Evolutionary conservation across 2,113 vertebrate genomes (phyloP).

Genomic region (Meles meles): DNA sequence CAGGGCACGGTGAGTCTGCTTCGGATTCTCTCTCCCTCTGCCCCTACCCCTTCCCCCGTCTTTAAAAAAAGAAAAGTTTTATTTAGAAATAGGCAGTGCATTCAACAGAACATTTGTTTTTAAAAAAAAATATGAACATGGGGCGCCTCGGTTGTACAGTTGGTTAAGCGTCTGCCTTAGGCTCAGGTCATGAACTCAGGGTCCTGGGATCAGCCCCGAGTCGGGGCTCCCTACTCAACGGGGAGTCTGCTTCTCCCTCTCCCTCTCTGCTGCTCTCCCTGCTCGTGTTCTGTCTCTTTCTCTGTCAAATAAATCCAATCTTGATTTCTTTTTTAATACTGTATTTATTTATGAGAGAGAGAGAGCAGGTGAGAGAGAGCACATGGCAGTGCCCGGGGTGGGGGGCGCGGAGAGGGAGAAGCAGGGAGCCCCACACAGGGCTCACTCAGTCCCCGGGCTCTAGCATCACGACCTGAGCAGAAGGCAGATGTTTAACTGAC

Average conservation of each 20-base stretch:
- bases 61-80: neutral
- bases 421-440: no score
- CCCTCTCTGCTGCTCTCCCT: no score
- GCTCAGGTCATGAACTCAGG: neutral
- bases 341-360: no score
- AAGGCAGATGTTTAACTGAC: no score
- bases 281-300: no score
- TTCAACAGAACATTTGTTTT: neutral
- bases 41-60: neutral
- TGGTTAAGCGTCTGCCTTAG: neutral
- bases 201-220: neutral
- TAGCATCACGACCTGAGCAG: no score
- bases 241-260: neutral
- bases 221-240: neutral
- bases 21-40: neutral
- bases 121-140: neutral
- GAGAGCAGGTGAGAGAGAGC: no score
- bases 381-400: no score
- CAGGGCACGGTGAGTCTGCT: neutral
- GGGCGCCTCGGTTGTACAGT: neutral
- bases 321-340: no score
- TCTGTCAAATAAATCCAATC: no score
- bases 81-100: neutral
- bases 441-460: no score
- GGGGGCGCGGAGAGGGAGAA: fast-evolving